Conservation (phyloP, 2,888 invertebrate genomes). For the Catotricha subobsoleta region DNA sequence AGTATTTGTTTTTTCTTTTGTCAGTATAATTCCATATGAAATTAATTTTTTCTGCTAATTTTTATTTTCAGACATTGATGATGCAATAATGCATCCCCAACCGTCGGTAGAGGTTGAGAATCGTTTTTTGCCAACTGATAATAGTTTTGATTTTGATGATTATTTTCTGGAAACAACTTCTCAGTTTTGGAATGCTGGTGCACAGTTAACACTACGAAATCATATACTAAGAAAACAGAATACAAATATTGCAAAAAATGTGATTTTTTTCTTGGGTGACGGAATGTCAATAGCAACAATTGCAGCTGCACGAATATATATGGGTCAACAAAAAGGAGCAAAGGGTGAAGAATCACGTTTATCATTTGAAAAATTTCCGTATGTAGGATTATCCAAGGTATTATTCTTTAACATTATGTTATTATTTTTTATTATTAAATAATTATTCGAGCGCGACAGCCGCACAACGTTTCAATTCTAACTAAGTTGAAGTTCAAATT, state of each 20-base stretch:
- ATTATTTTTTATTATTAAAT: neutral
- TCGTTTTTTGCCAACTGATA: no score
- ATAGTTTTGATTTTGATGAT: no score
- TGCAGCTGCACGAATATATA: conserved; percentile 43
- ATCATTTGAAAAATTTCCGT: conserved; percentile 43
- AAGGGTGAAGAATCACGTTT: conserved; percentile 42
- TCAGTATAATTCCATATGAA: no score
- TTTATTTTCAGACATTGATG: no score
- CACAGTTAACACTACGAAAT: neutral
- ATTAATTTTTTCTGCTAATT: no score
- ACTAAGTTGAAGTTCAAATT: no score
- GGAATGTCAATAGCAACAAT: conserved; percentile 56
- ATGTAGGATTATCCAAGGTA: conserved; percentile 46
- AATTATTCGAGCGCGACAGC: no score
- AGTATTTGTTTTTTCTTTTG: no score
- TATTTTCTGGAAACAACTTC: neutral
- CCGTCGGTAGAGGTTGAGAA: no score
- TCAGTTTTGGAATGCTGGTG: neutral
- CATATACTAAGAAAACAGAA: conserved; percentile 1
- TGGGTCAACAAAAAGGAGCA: conserved; percentile 36
- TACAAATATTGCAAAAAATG: conserved; percentile 17
- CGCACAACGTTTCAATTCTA: no score
- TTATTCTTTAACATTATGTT: neutral
- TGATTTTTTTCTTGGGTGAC: conserved; percentile 31
- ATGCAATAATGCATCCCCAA: no score